phyloP scores from a whole-genome alignment of 2,113 vertebrate genomes.

The Trichomycterus rosablanca region DNA sequence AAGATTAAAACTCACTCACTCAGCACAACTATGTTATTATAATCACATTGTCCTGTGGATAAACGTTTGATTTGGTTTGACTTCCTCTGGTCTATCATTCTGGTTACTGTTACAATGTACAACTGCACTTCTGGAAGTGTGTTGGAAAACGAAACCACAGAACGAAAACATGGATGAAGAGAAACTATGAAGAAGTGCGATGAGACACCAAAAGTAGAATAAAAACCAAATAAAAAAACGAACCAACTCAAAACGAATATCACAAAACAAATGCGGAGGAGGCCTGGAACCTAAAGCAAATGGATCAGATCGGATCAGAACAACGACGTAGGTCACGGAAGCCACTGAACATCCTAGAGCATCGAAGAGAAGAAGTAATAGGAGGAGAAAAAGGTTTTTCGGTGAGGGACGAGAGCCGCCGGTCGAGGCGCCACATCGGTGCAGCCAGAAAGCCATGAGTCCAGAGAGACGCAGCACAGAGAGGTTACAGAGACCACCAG shows the following conservation, averaged over 20 bases:
- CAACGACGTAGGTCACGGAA: conserved; percentile 59
- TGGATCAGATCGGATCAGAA: conserved; percentile 50
- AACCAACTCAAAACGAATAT: conserved; percentile 43
- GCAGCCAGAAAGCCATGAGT: conserved; percentile 57
- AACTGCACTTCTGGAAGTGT: conserved; percentile 29
- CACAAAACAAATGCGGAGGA: conserved; percentile 5
- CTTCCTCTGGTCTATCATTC: conserved; percentile 48
- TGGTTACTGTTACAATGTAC: conserved; percentile 15
- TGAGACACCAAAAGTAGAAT: conserved; percentile 37
- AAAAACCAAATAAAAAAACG: conserved; percentile 49
- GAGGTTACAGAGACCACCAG: conserved; percentile 53
- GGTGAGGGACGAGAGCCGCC: conserved; percentile 30
- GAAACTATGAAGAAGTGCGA: too few species aligned
- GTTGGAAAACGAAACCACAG: conserved; percentile 35
- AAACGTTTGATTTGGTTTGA: conserved; percentile 32
- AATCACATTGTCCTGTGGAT: conserved; percentile 34
- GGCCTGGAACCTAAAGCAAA: background rate
- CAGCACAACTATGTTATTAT: too few species aligned
- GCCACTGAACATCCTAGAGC: conserved; percentile 52
- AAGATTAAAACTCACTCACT: too few species aligned
- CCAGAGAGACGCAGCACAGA: conserved; percentile 37
- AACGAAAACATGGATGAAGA: conserved; percentile 47
- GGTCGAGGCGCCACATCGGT: conserved; percentile 52
- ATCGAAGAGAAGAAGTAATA: conserved; percentile 33
- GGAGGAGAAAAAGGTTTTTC: conserved; percentile 5